These are phyloP conservation scores for Lepidurus arcticus DNA, from an alignment of 1,140 invertebrate genomes.

Conservation along the genomic window DNA sequence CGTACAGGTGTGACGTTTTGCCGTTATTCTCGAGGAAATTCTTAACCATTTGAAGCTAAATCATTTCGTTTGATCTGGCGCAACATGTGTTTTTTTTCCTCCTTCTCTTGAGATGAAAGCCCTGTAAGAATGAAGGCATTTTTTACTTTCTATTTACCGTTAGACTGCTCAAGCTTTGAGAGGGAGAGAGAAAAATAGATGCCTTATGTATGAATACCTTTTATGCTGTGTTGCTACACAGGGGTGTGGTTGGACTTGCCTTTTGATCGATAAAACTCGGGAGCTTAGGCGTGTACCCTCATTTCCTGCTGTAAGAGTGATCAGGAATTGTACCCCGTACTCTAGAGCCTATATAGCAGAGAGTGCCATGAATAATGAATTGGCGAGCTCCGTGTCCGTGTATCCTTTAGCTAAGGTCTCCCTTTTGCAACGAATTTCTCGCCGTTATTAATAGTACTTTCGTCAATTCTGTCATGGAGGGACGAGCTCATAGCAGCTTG, in stretches of 20 bases:
- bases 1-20: neutral
- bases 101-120: too few relatives aligned
- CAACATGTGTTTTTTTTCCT: neutral
- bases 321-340: neutral
- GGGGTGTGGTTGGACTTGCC: constrained; percentile 4
- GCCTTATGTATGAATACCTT: neutral
- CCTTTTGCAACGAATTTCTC: too few relatives aligned
- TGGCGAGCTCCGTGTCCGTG: neutral
- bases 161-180: neutral
- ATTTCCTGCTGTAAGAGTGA: constrained; percentile 11
- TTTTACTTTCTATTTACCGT: too few relatives aligned
- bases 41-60: neutral
- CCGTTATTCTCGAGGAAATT: neutral
- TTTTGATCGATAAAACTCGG: constrained; percentile 17
- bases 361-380: neutral
- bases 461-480: too few relatives aligned
- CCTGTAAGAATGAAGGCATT: too few relatives aligned
- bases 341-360: neutral
- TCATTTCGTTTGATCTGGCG: neutral
- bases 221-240: neutral
- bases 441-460: neutral
- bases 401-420: neutral
- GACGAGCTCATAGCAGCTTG: too few relatives aligned
- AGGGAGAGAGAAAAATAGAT: neutral
- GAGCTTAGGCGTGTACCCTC: constrained; percentile 4